Percentiles rank a stretch among this genome's conserved stretches.
These are phyloP conservation scores for Cochlearius cochlearius DNA, from an alignment of 2,113 vertebrate species.

Conservation along the genomic window DNA sequence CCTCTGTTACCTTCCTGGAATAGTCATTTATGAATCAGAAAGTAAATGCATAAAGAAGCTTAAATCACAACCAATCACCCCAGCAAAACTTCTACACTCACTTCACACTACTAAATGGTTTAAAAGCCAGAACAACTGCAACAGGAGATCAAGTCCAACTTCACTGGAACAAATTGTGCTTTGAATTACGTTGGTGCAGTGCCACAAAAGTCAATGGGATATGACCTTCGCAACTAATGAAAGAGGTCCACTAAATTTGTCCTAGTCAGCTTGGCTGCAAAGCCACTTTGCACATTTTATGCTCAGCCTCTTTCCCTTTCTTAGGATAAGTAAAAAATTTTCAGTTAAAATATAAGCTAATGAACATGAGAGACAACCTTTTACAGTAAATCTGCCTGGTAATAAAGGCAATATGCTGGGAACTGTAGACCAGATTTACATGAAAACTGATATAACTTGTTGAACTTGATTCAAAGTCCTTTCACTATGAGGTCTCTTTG, in stretches of 20 bases:
- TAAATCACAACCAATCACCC: not conserved
- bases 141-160: not conserved
- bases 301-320: not conserved
- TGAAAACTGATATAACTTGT: not conserved
- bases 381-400: not conserved
- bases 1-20: not conserved
- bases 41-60: not conserved
- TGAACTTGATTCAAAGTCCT: not conserved
- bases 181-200: not conserved
- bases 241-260: not conserved
- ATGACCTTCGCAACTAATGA: not conserved
- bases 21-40: not conserved
- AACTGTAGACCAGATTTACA: not conserved
- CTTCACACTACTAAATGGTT: not conserved
- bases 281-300: not conserved
- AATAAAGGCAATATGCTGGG: not conserved
- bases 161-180: conserved; percentile 21
- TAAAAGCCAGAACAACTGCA: not conserved
- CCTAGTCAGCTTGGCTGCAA: not conserved
- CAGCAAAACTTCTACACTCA: not conserved
- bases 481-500: not conserved
- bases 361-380: not conserved
- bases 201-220: conserved; percentile 6
- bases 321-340: not conserved
- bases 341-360: not conserved